These are phyloP conservation scores for Amphiduros pacificus DNA, from an alignment of 2,888 invertebrate species.

Conservation along the genomic window DNA sequence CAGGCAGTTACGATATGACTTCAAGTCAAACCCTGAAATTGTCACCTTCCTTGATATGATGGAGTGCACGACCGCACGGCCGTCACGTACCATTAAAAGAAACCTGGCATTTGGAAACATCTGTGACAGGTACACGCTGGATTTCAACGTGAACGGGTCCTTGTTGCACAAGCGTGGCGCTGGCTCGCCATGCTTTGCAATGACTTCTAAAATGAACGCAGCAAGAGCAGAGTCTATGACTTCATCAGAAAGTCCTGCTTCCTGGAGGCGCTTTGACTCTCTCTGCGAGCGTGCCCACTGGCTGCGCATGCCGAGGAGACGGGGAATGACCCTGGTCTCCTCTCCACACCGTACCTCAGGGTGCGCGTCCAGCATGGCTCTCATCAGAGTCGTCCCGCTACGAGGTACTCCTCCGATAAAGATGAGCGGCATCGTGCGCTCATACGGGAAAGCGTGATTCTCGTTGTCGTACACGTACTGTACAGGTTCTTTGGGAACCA, in stretches of 20 bases:
- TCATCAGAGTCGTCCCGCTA: constrained; percentile 95
- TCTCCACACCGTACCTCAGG: constrained; percentile 95
- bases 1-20: constrained; percentile 87
- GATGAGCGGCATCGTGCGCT: constrained; percentile 82
- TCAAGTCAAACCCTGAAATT: constrained; percentile 93
- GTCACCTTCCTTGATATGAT: constrained; percentile 91
- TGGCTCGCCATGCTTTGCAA: constrained; percentile 76
- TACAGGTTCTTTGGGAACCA: constrained; percentile 25
- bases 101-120: constrained; percentile 98
- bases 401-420: constrained; percentile 91
- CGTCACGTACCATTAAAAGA: constrained; percentile 97
- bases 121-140: constrained; percentile 90
- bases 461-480: constrained; percentile 41
- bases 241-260: constrained; percentile 74
- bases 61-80: constrained; percentile 96
- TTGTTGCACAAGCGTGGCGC: constrained; percentile 97
- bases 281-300: constrained; percentile 88
- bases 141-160: constrained; percentile 96
- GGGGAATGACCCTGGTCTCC: constrained; percentile 91
- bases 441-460: constrained; percentile 64
- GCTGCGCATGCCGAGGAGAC: constrained; percentile 90
- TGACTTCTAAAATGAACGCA: constrained; percentile 91
- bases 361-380: constrained; percentile 98
- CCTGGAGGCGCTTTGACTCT: constrained; percentile 42
- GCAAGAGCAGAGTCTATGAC: constrained; percentile 94